Conservation (phyloP, 2,113 vertebrate genomes). For the Charina bottae region DNA sequence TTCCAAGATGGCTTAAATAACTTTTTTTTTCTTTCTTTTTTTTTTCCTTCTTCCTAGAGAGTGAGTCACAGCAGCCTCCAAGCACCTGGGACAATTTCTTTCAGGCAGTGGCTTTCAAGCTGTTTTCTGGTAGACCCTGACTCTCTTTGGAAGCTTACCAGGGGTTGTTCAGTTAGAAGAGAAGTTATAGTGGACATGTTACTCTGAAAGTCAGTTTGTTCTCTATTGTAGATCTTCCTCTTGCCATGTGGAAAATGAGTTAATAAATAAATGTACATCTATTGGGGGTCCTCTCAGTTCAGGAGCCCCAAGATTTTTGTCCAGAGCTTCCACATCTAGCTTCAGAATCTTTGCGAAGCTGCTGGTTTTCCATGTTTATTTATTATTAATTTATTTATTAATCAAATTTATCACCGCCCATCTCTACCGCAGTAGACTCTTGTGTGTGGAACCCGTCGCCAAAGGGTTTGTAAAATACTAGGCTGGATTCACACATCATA, state of each 20-base stretch:
- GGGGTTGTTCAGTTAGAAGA: background rate
- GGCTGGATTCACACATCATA: background rate
- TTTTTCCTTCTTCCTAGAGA: background rate
- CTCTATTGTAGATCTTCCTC: background rate
- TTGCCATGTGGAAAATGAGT: background rate
- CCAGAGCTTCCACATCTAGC: background rate
- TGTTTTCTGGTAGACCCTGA: background rate
- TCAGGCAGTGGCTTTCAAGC: background rate
- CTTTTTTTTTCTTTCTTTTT: background rate
- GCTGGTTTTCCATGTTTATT: background rate
- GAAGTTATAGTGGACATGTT: background rate
- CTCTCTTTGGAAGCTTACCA: background rate
- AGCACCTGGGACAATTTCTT: background rate
- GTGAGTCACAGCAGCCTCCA: background rate
- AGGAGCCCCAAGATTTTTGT: background rate
- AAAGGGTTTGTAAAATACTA: background rate
- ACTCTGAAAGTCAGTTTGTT: background rate
- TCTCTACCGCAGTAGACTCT: too few species aligned
- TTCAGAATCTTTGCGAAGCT: background rate
- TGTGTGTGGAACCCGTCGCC: background rate
- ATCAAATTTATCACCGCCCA: too few species aligned
- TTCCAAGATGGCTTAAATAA: slow-evolving; percentile 17
- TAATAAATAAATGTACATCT: background rate
- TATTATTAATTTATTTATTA: too few species aligned
- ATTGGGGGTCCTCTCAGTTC: background rate